Evolutionary conservation across 2,797 vertebrate genomes (phyloP).

Genomic region (Hydrocynus forskahlii): DNA sequence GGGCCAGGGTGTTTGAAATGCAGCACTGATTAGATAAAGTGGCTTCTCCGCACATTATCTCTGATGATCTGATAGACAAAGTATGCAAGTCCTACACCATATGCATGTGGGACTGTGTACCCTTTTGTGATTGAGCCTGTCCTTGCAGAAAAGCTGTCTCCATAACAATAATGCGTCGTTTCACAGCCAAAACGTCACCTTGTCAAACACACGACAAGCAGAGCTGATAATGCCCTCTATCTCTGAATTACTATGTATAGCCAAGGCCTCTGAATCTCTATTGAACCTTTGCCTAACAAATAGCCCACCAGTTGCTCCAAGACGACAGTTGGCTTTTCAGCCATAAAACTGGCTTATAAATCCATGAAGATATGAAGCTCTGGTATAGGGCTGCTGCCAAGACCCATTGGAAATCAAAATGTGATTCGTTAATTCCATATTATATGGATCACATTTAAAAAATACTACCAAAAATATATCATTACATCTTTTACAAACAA

Average conservation of each 20-base stretch:
- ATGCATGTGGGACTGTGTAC: conserved; percentile 25
- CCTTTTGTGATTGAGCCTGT: conserved; percentile 24
- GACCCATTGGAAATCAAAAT: too few relatives aligned
- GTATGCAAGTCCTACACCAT: not conserved
- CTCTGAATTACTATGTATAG: not conserved
- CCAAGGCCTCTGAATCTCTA: conserved; percentile 1
- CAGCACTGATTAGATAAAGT: conserved; percentile 51
- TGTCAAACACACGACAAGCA: conserved; percentile 2
- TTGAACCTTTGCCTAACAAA: not conserved
- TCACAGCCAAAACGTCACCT: not conserved
- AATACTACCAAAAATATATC: too few relatives aligned
- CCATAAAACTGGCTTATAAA: not conserved
- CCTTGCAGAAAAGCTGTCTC: not conserved
- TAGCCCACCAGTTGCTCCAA: not conserved
- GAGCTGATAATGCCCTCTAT: conserved; percentile 27
- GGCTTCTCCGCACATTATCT: conserved; percentile 2
- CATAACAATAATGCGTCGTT: conserved; percentile 8
- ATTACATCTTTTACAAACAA: too few relatives aligned
- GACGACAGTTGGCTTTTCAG: not conserved
- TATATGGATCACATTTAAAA: too few relatives aligned
- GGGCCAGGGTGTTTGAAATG: conserved; percentile 46
- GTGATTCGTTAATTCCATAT: too few relatives aligned
- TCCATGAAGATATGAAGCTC: not conserved
- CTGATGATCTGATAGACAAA: conserved; percentile 29
- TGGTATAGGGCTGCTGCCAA: too few relatives aligned